Evolutionary conservation across 2,797 vertebrate genomes (phyloP).

Genomic region (Kryptolebias ocellatus): DNA sequence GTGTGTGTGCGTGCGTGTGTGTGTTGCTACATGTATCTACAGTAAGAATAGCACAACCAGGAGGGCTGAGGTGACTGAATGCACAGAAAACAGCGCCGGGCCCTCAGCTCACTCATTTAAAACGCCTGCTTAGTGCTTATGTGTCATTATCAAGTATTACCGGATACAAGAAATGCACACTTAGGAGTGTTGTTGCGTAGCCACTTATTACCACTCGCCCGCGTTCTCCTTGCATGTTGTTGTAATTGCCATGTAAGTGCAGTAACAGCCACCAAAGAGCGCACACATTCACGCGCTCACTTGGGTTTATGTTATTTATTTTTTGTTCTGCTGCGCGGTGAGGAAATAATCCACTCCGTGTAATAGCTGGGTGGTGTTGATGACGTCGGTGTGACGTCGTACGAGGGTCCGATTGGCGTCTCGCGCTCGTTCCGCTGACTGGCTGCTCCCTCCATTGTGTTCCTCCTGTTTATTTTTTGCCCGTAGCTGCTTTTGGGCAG

Average conservation of each 20-base stretch:
- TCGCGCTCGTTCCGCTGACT: constrained; percentile 20
- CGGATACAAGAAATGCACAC: constrained; percentile 35
- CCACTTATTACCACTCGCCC: constrained; percentile 40
- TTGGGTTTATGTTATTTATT: constrained; percentile 8
- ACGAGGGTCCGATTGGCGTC: constrained; percentile 38
- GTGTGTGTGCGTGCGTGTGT: background rate
- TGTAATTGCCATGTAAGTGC: constrained; percentile 53
- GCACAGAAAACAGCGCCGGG: constrained; percentile 22
- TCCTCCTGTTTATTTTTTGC: constrained; percentile 48
- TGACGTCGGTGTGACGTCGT: constrained; percentile 32
- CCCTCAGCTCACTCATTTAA: constrained; percentile 28
- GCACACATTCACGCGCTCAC: constrained; percentile 36
- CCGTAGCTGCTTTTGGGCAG: constrained; percentile 35
- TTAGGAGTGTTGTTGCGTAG: constrained; percentile 53
- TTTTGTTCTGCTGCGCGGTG: constrained; percentile 23
- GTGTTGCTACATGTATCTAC: background rate
- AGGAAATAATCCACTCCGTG: constrained; percentile 52
- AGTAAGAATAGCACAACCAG: constrained; percentile 1
- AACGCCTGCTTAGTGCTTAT: constrained; percentile 5
- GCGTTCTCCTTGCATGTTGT: constrained; percentile 37
- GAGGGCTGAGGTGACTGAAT: constrained; percentile 31
- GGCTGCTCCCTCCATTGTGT: constrained; percentile 21
- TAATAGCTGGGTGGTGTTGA: constrained; percentile 30
- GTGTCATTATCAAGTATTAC: constrained; percentile 9
- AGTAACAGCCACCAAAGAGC: constrained; percentile 38